Conservation (phyloP, 2,888 invertebrate species). For the Nymphalis urticae region DNA sequence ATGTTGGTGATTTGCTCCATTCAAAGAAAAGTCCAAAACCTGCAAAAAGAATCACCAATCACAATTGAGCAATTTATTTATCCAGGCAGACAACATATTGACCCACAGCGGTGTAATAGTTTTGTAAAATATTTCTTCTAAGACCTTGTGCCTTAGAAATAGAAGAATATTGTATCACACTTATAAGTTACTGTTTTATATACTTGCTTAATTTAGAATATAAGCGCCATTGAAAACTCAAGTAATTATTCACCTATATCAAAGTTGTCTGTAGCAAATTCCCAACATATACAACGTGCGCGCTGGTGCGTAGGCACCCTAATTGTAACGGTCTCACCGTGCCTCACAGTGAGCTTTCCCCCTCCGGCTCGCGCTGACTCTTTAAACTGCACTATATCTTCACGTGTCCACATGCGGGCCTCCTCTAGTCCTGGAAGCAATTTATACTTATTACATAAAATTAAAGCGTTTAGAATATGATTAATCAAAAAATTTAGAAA, state of each 20-base stretch:
- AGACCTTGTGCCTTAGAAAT: no score
- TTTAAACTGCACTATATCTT: slow-evolving; percentile 94
- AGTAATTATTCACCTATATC: slow-evolving; percentile 87
- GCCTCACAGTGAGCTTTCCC: slow-evolving; percentile 95
- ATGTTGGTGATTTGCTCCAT: slow-evolving; percentile 94
- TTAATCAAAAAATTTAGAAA: no score
- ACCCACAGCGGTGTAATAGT: no score
- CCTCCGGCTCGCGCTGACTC: slow-evolving; percentile 91
- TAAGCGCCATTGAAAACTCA: neutral
- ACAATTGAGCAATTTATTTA: neutral
- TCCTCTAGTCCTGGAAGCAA: slow-evolving; percentile 79
- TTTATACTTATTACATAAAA: no score
- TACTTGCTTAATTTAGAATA: neutral
- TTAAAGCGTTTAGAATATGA: no score
- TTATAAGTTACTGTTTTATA: no score
- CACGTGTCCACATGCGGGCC: slow-evolving; percentile 98
- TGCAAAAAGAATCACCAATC: slow-evolving; percentile 44
- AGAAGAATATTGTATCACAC: no score
- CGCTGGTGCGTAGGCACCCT: slow-evolving; percentile 97
- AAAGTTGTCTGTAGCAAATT: slow-evolving; percentile 99
- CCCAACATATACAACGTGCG: slow-evolving; percentile 98
- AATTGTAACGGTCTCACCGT: slow-evolving; percentile 98
- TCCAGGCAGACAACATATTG: no score
- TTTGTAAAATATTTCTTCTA: no score
- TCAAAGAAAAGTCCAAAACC: slow-evolving; percentile 99